Evolutionary conservation across 2,113 vertebrate species (phyloP).

Genomic region (Cephalophus harveyi): DNA sequence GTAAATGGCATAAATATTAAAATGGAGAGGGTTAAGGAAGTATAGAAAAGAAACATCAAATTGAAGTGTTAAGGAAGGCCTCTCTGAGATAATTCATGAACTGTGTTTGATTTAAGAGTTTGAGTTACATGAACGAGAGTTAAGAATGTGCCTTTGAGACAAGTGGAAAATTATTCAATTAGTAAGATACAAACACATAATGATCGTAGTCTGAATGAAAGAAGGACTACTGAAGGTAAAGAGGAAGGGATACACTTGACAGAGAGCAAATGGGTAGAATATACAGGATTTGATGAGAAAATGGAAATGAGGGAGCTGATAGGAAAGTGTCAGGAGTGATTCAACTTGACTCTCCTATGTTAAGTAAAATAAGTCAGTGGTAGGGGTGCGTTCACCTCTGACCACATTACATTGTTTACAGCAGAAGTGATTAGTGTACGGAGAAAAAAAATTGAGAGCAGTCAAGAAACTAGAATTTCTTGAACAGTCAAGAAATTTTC

Average conservation of each 20-base stretch:
- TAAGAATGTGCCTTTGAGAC: not conserved
- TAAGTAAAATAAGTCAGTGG: not conserved
- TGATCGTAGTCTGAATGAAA: not conserved
- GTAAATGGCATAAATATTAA: not conserved
- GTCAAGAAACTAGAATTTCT: not conserved
- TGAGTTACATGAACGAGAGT: not conserved
- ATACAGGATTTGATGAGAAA: not conserved
- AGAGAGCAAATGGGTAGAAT: not conserved
- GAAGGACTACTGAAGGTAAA: not conserved
- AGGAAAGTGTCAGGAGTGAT: not conserved
- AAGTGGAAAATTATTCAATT: not conserved
- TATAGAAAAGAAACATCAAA: not conserved
- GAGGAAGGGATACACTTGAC: not conserved
- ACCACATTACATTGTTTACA: not conserved
- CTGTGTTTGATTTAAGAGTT: not conserved
- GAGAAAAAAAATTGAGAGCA: not conserved
- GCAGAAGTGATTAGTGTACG: not conserved
- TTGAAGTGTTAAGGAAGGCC: not conserved
- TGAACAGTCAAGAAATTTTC: not conserved
- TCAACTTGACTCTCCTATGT: not conserved
- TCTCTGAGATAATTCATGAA: not conserved
- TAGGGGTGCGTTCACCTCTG: not conserved
- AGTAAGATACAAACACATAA: not conserved
- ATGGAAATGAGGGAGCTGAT: not conserved
- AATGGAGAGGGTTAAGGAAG: not conserved